phyloP scores from a whole-genome alignment of 1,140 invertebrate species.

The Lucilia cuprina region DNA sequence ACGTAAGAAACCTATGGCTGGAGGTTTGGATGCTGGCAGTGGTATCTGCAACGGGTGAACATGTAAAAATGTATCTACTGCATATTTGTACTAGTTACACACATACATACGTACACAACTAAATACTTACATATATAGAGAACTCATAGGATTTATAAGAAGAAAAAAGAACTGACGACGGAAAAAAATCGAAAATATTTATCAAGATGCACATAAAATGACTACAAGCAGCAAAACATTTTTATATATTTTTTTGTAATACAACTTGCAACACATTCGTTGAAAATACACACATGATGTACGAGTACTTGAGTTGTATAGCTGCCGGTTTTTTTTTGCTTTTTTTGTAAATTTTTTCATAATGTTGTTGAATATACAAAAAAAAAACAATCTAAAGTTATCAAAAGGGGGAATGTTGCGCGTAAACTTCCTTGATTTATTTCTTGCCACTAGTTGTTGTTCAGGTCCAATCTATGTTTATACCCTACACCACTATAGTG shows the following conservation, averaged over 20 bases:
- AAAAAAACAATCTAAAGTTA: neutral
- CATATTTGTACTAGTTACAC: neutral
- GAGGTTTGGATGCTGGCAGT: neutral
- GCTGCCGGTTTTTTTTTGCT: neutral
- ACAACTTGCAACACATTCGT: neutral
- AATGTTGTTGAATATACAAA: neutral
- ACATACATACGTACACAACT: neutral
- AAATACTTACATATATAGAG: neutral
- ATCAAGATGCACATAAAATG: conserved; percentile 11
- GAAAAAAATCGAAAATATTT: neutral
- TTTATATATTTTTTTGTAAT: neutral
- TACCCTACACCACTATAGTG: no score
- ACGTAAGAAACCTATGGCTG: neutral
- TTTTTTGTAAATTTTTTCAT: neutral
- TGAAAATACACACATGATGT: neutral
- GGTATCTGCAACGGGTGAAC: no score
- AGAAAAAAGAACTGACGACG: neutral
- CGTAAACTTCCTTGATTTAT: conserved; percentile 7
- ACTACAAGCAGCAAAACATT: neutral
- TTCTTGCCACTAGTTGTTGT: neutral
- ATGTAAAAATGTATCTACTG: neutral
- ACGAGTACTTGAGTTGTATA: neutral
- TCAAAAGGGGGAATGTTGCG: neutral
- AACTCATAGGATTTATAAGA: neutral
- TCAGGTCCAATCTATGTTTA: neutral